These are phyloP conservation scores for Vidua macroura DNA, from an alignment of 2,113 vertebrate species.

Conservation along the genomic window DNA sequence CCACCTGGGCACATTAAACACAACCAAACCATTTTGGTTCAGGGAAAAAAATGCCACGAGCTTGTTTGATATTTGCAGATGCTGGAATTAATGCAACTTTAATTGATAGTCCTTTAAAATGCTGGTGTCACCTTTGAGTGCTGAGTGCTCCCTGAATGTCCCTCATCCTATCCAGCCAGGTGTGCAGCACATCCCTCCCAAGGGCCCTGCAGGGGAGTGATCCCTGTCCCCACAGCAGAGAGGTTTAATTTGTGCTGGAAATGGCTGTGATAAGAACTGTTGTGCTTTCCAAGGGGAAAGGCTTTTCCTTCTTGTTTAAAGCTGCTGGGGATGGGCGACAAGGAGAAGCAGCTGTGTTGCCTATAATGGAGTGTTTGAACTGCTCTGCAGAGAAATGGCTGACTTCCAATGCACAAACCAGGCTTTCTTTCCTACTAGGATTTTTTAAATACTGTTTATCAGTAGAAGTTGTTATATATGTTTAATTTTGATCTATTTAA, in stretches of 20 bases:
- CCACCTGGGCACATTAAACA: accelerated
- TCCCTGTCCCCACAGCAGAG: neutral
- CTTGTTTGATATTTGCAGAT: neutral
- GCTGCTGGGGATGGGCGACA: neutral
- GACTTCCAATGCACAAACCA: neutral
- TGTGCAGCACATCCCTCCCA: neutral
- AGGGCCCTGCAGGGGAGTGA: neutral
- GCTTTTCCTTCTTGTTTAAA: neutral
- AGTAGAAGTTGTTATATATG: neutral
- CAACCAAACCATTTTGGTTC: neutral
- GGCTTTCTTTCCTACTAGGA: neutral
- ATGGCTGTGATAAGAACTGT: neutral
- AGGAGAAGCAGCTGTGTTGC: neutral
- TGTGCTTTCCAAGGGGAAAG: neutral
- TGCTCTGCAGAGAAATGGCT: neutral
- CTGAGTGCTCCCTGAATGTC: neutral
- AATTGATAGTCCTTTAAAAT: too few relatives aligned
- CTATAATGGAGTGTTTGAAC: neutral
- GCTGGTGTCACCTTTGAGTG: too few relatives aligned
- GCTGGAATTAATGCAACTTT: too few relatives aligned
- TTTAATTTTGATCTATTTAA: conserved; percentile 19
- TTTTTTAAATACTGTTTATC: neutral
- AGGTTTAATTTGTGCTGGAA: neutral
- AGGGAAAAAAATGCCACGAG: neutral
- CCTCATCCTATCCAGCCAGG: too few relatives aligned